These are phyloP conservation scores for Trichonephila inaurata DNA, from an alignment of 1,140 invertebrate genomes.

Conservation along the genomic window DNA sequence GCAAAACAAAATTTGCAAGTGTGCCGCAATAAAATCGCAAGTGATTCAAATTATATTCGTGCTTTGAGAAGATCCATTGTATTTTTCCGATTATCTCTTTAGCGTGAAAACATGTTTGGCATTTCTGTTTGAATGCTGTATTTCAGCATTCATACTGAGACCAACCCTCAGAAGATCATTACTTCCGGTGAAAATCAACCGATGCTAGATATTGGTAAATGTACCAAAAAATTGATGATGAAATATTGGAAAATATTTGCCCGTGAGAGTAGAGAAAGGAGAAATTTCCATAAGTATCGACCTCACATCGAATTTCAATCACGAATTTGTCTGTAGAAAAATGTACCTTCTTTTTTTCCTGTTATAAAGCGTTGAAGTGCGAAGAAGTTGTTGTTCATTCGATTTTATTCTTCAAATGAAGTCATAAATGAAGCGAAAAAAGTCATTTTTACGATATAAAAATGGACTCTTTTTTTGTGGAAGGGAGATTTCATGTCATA, in stretches of 20 bases:
- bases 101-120: neutral
- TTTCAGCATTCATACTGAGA: neutral
- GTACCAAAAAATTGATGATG: conserved; percentile 74
- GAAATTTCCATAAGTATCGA: conserved; percentile 71
- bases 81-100: neutral
- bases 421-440: conserved; percentile 43
- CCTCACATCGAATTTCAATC: conserved; percentile 72
- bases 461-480: neutral
- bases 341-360: neutral
- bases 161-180: conserved; percentile 50
- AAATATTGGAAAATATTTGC: conserved; percentile 74
- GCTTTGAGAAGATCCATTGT: neutral
- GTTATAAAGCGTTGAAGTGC: conserved; percentile 58
- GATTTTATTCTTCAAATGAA: conserved; percentile 37
- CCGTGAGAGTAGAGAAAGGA: conserved; percentile 35
- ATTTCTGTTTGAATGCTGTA: conserved; percentile 18
- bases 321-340: conserved; percentile 66
- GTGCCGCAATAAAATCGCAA: too few species aligned
- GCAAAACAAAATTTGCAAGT: too few species aligned
- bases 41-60: too few species aligned
- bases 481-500: neutral
- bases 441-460: conserved; percentile 37
- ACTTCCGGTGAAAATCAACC: conserved; percentile 67
- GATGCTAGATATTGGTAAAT: conserved; percentile 73
- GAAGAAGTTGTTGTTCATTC: conserved; percentile 58